Base-by-base conservation (phyloP, 2,113 vertebrate genomes). In the Acinonyx jubatus region DNA sequence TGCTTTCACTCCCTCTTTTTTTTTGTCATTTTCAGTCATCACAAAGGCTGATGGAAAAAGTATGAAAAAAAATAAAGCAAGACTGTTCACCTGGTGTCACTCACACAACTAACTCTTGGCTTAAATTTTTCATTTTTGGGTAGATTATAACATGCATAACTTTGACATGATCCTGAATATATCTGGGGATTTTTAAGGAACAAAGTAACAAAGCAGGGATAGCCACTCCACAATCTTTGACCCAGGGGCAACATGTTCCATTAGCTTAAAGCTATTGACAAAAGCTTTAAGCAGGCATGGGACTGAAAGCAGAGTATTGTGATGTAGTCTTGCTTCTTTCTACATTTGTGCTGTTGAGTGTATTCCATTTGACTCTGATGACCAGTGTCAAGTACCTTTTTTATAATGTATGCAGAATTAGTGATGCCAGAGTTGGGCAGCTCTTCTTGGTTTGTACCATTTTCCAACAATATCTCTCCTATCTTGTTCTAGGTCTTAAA, bases 21-120 rank as follows among this genome's bases (percentile, higher is more conserved):
- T 57, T 45, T 91, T 84, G 57, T 92, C 9, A 90, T 94, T 95
- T 96, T 87, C 45, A 95, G 48, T 61, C 10, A 88, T 82, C 85
- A 92, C 21, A 95, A 76, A 93, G 57, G 4, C 23, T 95, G 90
- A n/a, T 38, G 50, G 55, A 80, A 95, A 89, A 92, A 23, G 18
- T 63, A 57, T 65, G 48, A 65, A 52, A 36, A 36, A 25, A 82
- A 52, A 13, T 41, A 93, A 97, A 91, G 65, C 57, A 84, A 95
- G 61, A 68, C 23, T 27, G 4, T 73, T 61, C n/a, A 87, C 27
- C 69, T 84, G 2, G 29, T 91, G 9, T 85, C 55, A 68, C 15
- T 87, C 81, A 90, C 19, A 83, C 74, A 23, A 80, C 29, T 45
- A 87, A 55, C 11, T 88, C 45, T 76, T 81, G 41, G 33, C 29